Evolutionary conservation across 1,140 invertebrate genomes (phyloP).

Genomic region (Semibalanus balanoides): DNA sequence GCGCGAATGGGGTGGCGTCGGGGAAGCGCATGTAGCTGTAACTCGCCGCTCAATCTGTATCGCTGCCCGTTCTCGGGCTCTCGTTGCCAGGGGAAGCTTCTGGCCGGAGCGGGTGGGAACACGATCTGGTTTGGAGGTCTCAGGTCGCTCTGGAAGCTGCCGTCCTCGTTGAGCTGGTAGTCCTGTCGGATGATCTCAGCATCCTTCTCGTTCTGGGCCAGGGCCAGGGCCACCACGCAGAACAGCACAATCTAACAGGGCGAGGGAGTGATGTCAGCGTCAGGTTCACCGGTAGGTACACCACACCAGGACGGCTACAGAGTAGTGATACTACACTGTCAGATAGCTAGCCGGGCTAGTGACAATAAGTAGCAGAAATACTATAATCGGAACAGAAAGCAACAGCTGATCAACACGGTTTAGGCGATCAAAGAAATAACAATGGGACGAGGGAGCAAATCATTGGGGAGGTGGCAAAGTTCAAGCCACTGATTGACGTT

Average conservation of each 20-base stretch:
- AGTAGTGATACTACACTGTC: no score
- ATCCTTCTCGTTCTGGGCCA: neutral
- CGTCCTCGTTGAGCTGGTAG: neutral
- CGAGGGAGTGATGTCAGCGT: no score
- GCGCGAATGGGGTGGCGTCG: neutral
- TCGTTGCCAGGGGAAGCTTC: neutral
- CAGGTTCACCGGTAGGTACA: no score
- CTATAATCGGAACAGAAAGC: no score
- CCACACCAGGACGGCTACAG: no score
- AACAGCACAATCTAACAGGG: neutral
- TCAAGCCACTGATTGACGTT: no score
- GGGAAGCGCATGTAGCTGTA: neutral
- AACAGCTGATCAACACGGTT: no score
- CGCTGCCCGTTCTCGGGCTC: constrained; percentile 1
- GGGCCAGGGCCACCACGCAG: neutral
- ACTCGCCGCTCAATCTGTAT: neutral
- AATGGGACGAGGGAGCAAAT: no score
- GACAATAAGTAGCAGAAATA: no score
- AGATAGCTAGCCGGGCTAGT: no score
- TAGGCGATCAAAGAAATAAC: no score
- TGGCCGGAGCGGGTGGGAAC: neutral
- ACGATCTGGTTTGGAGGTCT: neutral
- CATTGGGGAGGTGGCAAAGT: no score
- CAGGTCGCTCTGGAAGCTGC: neutral
- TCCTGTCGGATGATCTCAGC: neutral